These are phyloP conservation scores for Drosophila nebulosa DNA, from an alignment of 1,140 invertebrate genomes.

Conservation along the genomic window DNA sequence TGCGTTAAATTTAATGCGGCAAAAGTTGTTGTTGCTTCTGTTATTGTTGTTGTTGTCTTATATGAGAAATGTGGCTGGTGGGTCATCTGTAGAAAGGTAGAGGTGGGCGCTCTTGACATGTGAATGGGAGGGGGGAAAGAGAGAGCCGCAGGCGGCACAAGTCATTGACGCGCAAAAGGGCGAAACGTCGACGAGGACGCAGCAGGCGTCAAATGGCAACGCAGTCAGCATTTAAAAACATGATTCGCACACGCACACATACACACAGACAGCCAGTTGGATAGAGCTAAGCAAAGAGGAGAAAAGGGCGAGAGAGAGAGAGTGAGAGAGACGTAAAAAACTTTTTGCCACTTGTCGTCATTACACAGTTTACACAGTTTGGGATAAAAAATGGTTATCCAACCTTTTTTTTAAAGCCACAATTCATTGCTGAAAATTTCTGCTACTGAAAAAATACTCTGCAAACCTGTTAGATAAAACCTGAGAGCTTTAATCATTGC, in stretches of 20 bases:
- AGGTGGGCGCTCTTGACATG: slow-evolving; percentile 44
- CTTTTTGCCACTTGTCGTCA: slow-evolving; percentile 54
- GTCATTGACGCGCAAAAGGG: slow-evolving; percentile 54
- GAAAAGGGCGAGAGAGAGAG: neutral
- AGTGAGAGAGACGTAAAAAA: slow-evolving; percentile 8
- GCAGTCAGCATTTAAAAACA: slow-evolving; percentile 34
- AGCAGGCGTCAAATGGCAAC: slow-evolving; percentile 13
- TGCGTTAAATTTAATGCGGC: slow-evolving; percentile 63
- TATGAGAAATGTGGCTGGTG: slow-evolving; percentile 4
- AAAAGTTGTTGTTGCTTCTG: slow-evolving; percentile 56
- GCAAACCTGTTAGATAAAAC: neutral
- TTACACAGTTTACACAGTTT: slow-evolving; percentile 10
- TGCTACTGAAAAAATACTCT: no score
- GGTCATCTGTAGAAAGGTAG: slow-evolving; percentile 23
- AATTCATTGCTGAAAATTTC: slow-evolving; percentile 3
- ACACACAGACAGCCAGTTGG: no score
- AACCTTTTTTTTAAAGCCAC: slow-evolving; percentile 24
- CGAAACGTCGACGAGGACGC: slow-evolving; percentile 12
- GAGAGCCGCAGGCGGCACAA: slow-evolving; percentile 36
- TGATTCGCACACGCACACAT: slow-evolving; percentile 20
- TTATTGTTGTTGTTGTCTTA: neutral
- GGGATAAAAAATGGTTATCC: slow-evolving; percentile 23
- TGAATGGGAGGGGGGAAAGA: slow-evolving; percentile 4
- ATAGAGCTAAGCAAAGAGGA: no score
- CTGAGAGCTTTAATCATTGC: slow-evolving; percentile 6